These are phyloP conservation scores for Steinernema khuongi DNA, from an alignment of 1,140 invertebrate genomes.

Conservation along the genomic window DNA sequence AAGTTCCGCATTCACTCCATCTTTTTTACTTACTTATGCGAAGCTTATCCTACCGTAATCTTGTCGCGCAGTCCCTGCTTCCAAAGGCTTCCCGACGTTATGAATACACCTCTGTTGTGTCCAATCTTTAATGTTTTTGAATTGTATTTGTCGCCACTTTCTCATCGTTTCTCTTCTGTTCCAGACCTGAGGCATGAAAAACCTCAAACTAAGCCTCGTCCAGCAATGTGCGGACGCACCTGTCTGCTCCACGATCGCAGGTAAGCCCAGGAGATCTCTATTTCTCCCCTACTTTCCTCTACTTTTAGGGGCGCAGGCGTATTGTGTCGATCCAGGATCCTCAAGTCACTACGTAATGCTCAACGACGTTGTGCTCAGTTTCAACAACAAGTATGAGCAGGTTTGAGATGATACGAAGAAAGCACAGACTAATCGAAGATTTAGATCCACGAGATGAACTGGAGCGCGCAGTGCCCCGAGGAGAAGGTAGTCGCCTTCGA, in stretches of 20 bases:
- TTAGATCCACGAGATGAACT: not conserved
- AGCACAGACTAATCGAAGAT: not conserved
- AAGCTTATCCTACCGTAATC: too few relatives aligned
- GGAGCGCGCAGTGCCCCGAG: not conserved
- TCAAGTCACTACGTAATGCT: conserved; percentile 23
- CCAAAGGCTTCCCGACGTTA: too few relatives aligned
- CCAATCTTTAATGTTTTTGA: too few relatives aligned
- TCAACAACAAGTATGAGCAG: conserved; percentile 18
- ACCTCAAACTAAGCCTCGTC: not conserved
- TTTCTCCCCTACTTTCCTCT: too few relatives aligned
- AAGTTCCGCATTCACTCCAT: too few relatives aligned
- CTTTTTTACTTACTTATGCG: too few relatives aligned
- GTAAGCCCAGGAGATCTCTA: not conserved
- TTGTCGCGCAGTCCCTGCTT: too few relatives aligned
- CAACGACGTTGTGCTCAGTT: not conserved
- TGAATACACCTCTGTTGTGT: too few relatives aligned
- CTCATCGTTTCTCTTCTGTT: too few relatives aligned
- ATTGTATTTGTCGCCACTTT: too few relatives aligned
- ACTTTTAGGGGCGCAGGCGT: not conserved
- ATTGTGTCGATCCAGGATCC: conserved; percentile 30
- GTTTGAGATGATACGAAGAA: not conserved
- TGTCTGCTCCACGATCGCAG: not conserved
- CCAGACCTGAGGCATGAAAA: not conserved
- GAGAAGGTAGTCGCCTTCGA: conserved; percentile 38
- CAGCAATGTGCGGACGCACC: not conserved